Evolutionary conservation across 2,888 invertebrate species (phyloP).

Genomic region (Helicoverpa assulta): DNA sequence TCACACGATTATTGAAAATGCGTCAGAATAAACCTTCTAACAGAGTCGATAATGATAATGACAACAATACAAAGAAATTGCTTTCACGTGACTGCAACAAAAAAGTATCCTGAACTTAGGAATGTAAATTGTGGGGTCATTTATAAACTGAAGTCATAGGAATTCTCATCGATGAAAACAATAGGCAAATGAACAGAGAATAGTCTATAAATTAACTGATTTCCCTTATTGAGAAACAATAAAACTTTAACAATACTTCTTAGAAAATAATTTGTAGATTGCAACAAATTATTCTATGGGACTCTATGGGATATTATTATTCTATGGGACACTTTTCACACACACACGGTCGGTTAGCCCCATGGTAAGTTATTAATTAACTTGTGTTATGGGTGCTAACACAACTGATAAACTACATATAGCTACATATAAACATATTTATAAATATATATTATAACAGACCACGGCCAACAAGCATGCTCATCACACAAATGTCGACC

Average conservation of each 20-base stretch:
- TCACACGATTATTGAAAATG: neutral
- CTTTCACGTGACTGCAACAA: slow-evolving; percentile 29
- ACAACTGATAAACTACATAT: too few species aligned
- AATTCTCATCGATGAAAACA: slow-evolving; percentile 46
- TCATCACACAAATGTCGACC: too few species aligned
- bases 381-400: too few species aligned
- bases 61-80: slow-evolving; percentile 33
- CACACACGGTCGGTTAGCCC: too few species aligned
- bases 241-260: neutral
- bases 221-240: slow-evolving; percentile 34
- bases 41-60: slow-evolving; percentile 7
- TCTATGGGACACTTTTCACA: too few species aligned
- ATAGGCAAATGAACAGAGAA: slow-evolving; percentile 53
- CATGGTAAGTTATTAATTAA: too few species aligned
- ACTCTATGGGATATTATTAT: too few species aligned
- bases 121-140: slow-evolving; percentile 21
- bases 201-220: slow-evolving; percentile 38
- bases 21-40: neutral
- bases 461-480: too few species aligned
- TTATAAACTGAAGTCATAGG: slow-evolving; percentile 31
- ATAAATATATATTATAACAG: too few species aligned
- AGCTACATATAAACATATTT: too few species aligned
- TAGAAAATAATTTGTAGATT: neutral
- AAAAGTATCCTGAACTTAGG: slow-evolving; percentile 32
- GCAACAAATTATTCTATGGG: too few species aligned